Base-by-base conservation (phyloP, 2,797 vertebrate genomes). In the Myotis planiceps region DNA sequence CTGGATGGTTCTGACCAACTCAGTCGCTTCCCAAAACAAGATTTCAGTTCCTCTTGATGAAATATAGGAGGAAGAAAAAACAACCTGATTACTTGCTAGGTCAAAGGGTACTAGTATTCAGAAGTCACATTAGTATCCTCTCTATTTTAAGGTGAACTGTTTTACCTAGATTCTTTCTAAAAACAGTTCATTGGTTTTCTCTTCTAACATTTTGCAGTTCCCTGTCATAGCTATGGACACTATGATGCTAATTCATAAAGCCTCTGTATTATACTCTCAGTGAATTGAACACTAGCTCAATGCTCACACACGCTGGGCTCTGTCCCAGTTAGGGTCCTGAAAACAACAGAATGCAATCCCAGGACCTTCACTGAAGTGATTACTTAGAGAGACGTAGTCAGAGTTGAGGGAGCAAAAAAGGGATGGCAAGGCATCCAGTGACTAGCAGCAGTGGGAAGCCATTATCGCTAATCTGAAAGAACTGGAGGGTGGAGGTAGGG, bases 1-100 rank as follows among this genome's bases (percentile, higher is more conserved):
- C 98, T 98, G 97, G 97, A 98, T 2, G 94, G 96, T 3, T 95
- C 88, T 12, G 95, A 91, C 93, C 96, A 82, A 96, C 93, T 32
- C 51, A 94, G 94, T 60, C 68, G 90, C 84, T 97, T 92, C 96
- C 94, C 78, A 79, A 97, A 84, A 45, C 51, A 93, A 58, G 60
- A 51, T 90, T 97, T 98, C 90, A 97, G 94, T 93, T 96, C 97
- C 89, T 96, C 96, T 97, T 82, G 94, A 65, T 13, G 89, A 85
- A 97, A 92, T 68, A 92, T 37, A 9, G 27, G 29, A n/a, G 75
- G 81, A 66, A 94, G n/a, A 95, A 2, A 81, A 96, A 96, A 89
- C 39, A 97, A 27, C 4, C 6, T 45, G 68, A 97, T 91, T 86
- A 96, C 80, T 93, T 96, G 96, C 60, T 95, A 80, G 80, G 90